phyloP scores from a whole-genome alignment of 2,888 invertebrate genomes.

The Malacosoma neustria region DNA sequence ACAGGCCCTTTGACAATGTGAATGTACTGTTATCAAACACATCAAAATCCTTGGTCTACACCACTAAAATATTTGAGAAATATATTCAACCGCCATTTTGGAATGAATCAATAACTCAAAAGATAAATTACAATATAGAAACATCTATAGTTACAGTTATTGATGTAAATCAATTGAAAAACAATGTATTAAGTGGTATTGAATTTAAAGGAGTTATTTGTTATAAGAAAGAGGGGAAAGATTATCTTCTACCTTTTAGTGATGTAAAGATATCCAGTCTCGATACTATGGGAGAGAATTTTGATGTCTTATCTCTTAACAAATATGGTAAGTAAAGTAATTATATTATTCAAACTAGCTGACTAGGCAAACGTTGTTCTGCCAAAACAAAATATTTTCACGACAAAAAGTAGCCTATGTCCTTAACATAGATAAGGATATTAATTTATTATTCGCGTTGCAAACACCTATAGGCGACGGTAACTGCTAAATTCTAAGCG shows the following conservation, averaged over 20 bases:
- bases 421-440: no score
- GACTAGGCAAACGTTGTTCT: no score
- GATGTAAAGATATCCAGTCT: conserved; percentile 32
- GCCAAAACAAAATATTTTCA: no score
- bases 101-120: conserved; percentile 23
- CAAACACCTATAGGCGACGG: no score
- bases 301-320: conserved; percentile 34
- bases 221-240: conserved; percentile 26
- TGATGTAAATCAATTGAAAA: conserved; percentile 34
- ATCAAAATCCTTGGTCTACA: conserved; percentile 31
- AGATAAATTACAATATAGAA: conserved; percentile 18
- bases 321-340: conserved; percentile 24
- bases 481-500: no score
- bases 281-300: conserved; percentile 34
- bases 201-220: conserved; percentile 36
- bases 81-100: conserved; percentile 29
- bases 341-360: no score
- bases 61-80: conserved; percentile 39
- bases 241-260: conserved; percentile 38
- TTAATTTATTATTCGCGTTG: no score
- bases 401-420: no score
- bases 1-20: conserved; percentile 39
- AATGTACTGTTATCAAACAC: conserved; percentile 20
- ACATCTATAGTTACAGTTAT: conserved; percentile 29
- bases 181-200: conserved; percentile 26